Conservation (phyloP, 2,797 vertebrate genomes). For the Lerista edwardsae region DNA sequence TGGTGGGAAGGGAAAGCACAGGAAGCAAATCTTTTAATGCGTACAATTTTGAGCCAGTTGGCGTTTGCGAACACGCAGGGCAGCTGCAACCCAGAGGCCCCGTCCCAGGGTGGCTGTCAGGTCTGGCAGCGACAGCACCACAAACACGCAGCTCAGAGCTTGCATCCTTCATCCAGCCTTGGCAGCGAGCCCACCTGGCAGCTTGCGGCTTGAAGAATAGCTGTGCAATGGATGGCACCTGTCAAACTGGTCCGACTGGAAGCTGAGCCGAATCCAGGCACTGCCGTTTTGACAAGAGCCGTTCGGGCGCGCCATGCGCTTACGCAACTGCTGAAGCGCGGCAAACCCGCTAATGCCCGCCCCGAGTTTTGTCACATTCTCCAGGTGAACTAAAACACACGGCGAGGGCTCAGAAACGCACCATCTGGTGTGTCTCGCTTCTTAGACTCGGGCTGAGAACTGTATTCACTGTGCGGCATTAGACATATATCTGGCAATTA, state of each 20-base stretch:
- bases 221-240: neutral
- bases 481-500: neutral
- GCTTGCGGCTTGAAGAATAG: neutral
- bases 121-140: neutral
- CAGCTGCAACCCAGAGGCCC: neutral
- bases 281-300: neutral
- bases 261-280: neutral
- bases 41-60: neutral
- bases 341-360: neutral
- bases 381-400: slow-evolving; percentile 67
- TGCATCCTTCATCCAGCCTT: no score
- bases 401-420: slow-evolving; percentile 74
- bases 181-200: neutral
- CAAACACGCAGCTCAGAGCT: no score
- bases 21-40: no score
- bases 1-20: no score
- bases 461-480: neutral
- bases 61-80: neutral
- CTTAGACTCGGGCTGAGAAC: slow-evolving; percentile 76
- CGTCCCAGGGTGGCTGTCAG: neutral
- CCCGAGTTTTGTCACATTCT: slow-evolving; percentile 44
- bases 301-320: neutral
- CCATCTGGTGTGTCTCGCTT: slow-evolving; percentile 78
- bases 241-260: neutral
- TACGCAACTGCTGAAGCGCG: neutral